phyloP scores from a whole-genome alignment of 1,140 invertebrate genomes.

The Dinoponera quadriceps region DNA sequence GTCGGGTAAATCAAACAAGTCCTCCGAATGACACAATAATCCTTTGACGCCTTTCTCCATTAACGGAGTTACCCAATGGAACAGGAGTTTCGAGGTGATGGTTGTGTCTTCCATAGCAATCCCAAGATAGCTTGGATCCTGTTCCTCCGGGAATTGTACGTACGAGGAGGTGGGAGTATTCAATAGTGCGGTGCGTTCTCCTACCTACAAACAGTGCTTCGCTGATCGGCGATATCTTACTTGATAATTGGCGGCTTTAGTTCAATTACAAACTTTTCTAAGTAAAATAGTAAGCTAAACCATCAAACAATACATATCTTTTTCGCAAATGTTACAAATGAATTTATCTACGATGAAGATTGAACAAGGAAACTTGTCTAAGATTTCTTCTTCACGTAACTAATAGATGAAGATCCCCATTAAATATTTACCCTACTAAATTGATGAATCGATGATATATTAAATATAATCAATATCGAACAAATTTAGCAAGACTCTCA shows the following conservation, averaged over 20 bases:
- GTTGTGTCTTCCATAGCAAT: constrained; percentile 92
- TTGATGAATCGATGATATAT: too few relatives aligned
- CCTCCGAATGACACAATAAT: constrained; percentile 90
- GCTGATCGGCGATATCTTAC: constrained; percentile 58
- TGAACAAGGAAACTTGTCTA: too few relatives aligned
- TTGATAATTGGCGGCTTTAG: constrained; percentile 62
- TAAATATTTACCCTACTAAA: too few relatives aligned
- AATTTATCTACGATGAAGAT: too few relatives aligned
- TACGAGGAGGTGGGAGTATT: constrained; percentile 84
- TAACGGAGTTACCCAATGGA: constrained; percentile 95
- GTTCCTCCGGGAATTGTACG: constrained; percentile 88
- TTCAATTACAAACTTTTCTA: too few relatives aligned
- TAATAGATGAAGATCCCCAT: too few relatives aligned
- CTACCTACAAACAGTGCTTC: constrained; percentile 79
- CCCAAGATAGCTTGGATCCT: constrained; percentile 90
- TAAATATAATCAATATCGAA: too few relatives aligned
- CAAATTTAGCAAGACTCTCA: too few relatives aligned
- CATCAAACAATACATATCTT: too few relatives aligned
- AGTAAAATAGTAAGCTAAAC: constrained; percentile 24
- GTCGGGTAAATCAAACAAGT: constrained; percentile 94
- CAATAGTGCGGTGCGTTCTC: constrained; percentile 83
- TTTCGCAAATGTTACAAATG: too few relatives aligned
- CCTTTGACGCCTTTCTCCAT: constrained; percentile 93
- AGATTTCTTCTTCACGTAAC: too few relatives aligned
- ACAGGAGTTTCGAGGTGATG: constrained; percentile 91